phyloP scores from a whole-genome alignment of 1,140 invertebrate genomes.

The Bombus confusus region DNA sequence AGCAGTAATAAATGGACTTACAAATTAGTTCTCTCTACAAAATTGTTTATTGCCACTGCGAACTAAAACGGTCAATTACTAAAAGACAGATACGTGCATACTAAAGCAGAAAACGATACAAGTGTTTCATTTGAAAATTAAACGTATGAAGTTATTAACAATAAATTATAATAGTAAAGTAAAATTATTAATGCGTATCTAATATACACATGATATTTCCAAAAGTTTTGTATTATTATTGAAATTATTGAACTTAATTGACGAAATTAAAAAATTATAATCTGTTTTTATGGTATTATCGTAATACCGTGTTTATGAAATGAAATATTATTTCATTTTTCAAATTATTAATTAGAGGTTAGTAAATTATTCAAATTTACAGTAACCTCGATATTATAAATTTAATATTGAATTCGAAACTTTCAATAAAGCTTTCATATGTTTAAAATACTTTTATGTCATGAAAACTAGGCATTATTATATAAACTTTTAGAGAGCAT shows the following conservation, averaged over 20 bases:
- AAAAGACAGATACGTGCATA: neutral
- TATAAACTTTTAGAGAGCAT: neutral
- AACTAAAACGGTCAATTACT: slow-evolving; percentile 19
- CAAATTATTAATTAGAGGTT: neutral
- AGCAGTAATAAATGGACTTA: slow-evolving; percentile 42
- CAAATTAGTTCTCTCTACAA: slow-evolving; percentile 10
- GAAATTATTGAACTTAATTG: neutral
- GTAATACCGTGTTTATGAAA: neutral
- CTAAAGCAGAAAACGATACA: neutral
- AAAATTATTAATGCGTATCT: neutral
- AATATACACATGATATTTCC: neutral
- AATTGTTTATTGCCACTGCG: slow-evolving; percentile 18
- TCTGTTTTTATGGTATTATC: neutral
- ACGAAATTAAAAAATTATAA: neutral
- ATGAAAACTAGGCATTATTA: neutral
- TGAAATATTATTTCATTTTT: slow-evolving; percentile 1
- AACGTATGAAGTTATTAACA: neutral
- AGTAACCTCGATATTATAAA: neutral
- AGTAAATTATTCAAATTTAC: neutral
- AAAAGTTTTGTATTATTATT: neutral
- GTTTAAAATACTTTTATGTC: neutral
- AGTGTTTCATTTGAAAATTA: neutral
- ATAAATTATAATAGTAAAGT: neutral
- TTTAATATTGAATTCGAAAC: neutral
- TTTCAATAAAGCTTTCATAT: neutral